Evolutionary conservation across 1,140 invertebrate species (phyloP), one percentile per base, ranked within the genome.

Genomic region (Zaprionus ghesquierei): DNA sequence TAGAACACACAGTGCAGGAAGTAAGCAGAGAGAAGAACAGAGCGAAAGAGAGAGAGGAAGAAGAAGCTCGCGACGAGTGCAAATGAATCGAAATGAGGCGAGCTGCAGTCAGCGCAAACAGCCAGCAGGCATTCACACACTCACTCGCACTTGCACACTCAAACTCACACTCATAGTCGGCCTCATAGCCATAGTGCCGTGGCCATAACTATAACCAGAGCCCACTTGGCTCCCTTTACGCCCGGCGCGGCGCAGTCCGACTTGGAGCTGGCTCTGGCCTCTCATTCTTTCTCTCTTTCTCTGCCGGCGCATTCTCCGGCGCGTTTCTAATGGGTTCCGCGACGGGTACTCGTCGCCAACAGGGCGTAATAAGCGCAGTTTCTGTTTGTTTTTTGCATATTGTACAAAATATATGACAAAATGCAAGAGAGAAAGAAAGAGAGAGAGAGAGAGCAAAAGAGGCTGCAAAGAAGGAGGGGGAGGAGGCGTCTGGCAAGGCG

Each of bases 81-180:
- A 84, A 84, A 71, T 71, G 79, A 84, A 81, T 69, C 75, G 80
- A 79, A 87, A 89, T 86, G 79, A 87, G 82, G 75, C 82, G 61
- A 81, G 38, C 49, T 81, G 81, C 59, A 85, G 72, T 60, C 77
- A 29, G 46, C 58, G 64, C 50, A 75, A 22, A 51, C 31, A 49
- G 31, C 41, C 15, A 38, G 20, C 56, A 44, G 25, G 33, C 55
- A 60, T 4, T 25, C 22, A 23, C 41, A 46, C 41, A 46, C 41
- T 22, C 18, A 46, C 41, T 46, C 41, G 10, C 18, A 68, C 25
- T 53, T 38, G 20, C 25, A 35, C 9, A 51, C 56, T 29, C 33
- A 54, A 15, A 61, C 49, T 27, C 58, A 54, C 22, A 44, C 31
- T 49, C 27, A 35, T 33, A 69, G 27, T 8, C 27, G 9, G 27